Percentiles rank a stretch among this genome's conserved stretches.
phyloP scores from a whole-genome alignment of 2,888 invertebrate species.

The Andrena flavipes region DNA sequence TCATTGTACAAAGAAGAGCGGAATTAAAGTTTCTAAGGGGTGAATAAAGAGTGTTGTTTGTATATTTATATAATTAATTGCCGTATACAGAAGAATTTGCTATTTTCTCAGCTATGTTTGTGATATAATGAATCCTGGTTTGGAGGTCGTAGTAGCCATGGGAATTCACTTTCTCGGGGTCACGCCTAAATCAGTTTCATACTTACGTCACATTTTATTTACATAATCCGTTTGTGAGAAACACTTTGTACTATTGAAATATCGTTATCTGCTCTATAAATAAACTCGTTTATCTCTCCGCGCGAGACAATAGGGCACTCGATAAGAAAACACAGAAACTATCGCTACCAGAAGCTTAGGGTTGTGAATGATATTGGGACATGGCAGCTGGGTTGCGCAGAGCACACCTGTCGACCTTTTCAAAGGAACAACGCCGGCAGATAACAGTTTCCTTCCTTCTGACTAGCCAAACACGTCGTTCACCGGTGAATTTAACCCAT shows the following conservation, averaged over 20 bases:
- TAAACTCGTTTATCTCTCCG: conserved; percentile 1
- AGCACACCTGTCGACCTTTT: conserved; percentile 82
- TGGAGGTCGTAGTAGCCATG: too few relatives aligned
- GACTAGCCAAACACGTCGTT: conserved; percentile 52
- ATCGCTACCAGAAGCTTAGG: conserved; percentile 67
- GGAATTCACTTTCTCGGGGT: too few relatives aligned
- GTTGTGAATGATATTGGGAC: conserved; percentile 76
- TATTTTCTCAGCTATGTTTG: too few relatives aligned
- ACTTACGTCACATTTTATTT: too few relatives aligned
- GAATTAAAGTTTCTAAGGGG: too few relatives aligned
- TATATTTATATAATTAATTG: too few relatives aligned
- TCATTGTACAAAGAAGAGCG: too few relatives aligned
- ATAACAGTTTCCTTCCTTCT: conserved; percentile 55
- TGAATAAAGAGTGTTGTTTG: too few relatives aligned
- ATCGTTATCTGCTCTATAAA: neutral
- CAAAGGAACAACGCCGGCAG: conserved; percentile 79
- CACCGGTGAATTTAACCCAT: conserved; percentile 25
- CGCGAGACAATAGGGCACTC: conserved; percentile 20
- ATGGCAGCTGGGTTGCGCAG: conserved; percentile 82
- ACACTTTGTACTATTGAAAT: neutral
- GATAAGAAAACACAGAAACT: conserved; percentile 52
- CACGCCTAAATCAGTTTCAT: too few relatives aligned
- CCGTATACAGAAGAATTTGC: too few relatives aligned
- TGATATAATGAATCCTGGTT: too few relatives aligned
- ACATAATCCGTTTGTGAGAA: too few relatives aligned